Evolutionary conservation across 2,113 vertebrate genomes (phyloP).

Genomic region (Esox niger): DNA sequence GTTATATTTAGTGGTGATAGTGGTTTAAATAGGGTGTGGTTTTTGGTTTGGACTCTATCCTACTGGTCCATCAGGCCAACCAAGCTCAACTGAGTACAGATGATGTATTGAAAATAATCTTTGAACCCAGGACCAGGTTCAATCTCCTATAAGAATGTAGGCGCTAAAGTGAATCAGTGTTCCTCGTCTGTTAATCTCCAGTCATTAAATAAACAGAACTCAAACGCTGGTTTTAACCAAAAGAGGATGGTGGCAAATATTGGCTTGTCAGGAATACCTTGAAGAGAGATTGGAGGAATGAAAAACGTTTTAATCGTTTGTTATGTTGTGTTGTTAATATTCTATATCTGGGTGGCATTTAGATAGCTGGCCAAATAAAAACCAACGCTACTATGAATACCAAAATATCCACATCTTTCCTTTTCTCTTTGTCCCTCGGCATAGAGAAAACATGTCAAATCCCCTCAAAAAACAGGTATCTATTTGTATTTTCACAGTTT

Average conservation of each 20-base stretch:
- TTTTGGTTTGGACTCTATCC: too few species aligned
- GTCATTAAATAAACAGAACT: conserved; percentile 7
- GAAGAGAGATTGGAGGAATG: neutral
- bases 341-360: neutral
- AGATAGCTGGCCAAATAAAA: neutral
- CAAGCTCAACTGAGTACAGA: too few species aligned
- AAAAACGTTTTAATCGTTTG: neutral
- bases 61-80: too few species aligned
- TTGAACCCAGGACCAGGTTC: neutral
- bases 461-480: too few species aligned
- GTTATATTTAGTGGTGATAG: neutral
- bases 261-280: neutral
- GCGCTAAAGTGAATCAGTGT: neutral
- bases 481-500: too few species aligned
- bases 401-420: too few species aligned
- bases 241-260: too few species aligned
- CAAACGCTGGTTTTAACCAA: neutral
- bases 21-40: too few species aligned
- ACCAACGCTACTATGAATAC: neutral
- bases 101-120: too few species aligned
- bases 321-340: neutral
- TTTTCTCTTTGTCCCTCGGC: too few species aligned
- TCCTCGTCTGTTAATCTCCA: neutral
- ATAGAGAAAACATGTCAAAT: too few species aligned
- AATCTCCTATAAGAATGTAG: conserved; percentile 4